Evolutionary conservation across 2,113 vertebrate genomes (phyloP).

Genomic region (Pseudorectes ferrugineus): DNA sequence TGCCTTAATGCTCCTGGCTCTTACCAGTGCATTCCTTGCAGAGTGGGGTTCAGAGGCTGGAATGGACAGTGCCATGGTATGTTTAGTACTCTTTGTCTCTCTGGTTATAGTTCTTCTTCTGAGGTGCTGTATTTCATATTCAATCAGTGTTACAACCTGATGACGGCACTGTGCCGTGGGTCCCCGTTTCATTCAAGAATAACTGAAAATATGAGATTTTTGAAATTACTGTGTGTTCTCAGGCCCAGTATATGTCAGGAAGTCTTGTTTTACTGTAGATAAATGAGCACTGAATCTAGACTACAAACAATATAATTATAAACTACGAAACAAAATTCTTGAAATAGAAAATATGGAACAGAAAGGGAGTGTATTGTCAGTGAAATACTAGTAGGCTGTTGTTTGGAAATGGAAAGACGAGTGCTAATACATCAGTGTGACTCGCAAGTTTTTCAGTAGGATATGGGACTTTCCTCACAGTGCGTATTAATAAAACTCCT

Average conservation of each 20-base stretch:
- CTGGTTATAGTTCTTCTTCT: not conserved
- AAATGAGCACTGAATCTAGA: not conserved
- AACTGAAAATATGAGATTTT: not conserved
- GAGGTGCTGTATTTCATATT: not conserved
- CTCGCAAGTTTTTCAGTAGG: not conserved
- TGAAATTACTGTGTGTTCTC: not conserved
- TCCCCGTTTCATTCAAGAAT: not conserved
- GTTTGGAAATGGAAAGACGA: not conserved
- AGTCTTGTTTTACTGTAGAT: not conserved
- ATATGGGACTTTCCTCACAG: not conserved
- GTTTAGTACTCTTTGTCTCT: constrained; percentile 1
- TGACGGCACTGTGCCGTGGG: not conserved
- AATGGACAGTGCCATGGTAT: constrained; percentile 88
- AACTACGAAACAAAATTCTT: not conserved
- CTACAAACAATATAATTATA: not conserved
- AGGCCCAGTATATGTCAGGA: not conserved
- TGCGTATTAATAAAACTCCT: not conserved
- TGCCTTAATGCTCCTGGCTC: constrained; percentile 86
- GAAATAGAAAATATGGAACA: not conserved
- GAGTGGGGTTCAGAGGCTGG: constrained; percentile 82
- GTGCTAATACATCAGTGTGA: not conserved
- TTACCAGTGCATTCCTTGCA: constrained; percentile 86
- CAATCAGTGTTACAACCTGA: not conserved
- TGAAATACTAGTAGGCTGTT: not conserved
- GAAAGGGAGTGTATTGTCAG: not conserved